phyloP scores from a whole-genome alignment of 2,888 invertebrate species.

The Cryptosula pallasiana region DNA sequence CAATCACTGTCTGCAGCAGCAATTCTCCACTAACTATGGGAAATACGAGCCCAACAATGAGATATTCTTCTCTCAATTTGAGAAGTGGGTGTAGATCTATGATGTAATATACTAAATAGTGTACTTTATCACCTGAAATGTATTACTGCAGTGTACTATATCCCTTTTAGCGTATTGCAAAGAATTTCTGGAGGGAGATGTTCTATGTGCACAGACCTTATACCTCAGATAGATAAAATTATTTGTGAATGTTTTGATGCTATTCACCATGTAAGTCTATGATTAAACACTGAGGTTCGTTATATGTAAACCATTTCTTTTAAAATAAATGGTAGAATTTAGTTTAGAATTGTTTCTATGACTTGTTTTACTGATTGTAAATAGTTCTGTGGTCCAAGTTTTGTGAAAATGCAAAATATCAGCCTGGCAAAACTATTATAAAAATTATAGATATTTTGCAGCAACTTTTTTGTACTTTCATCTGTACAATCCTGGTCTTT shows the following conservation, averaged over 20 bases:
- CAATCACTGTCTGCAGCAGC: conserved; percentile 39
- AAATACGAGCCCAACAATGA: conserved; percentile 42
- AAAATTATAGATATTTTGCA: too few species aligned
- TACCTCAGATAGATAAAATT: not conserved
- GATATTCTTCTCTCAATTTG: conserved; percentile 41
- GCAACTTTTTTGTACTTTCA: too few species aligned
- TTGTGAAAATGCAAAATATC: too few species aligned
- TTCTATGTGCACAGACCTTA: not conserved
- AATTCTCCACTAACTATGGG: conserved; percentile 37
- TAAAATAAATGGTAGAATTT: too few species aligned
- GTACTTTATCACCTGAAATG: too few species aligned
- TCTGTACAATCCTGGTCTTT: conserved; percentile 23
- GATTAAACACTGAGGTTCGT: too few species aligned
- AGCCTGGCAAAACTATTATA: too few species aligned
- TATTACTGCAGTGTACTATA: not conserved
- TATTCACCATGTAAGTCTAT: conserved; percentile 5
- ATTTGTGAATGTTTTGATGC: not conserved
- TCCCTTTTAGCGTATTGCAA: not conserved
- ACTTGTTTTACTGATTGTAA: too few species aligned
- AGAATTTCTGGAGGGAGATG: not conserved
- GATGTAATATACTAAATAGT: too few species aligned
- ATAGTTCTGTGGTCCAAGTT: too few species aligned
- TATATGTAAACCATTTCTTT: too few species aligned
- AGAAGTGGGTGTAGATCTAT: conserved; percentile 28
- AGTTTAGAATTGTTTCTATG: too few species aligned